Evolutionary conservation across 35 echinoderm and acorn worm species (phyloP).

Genomic region (Chiridota heheva): DNA sequence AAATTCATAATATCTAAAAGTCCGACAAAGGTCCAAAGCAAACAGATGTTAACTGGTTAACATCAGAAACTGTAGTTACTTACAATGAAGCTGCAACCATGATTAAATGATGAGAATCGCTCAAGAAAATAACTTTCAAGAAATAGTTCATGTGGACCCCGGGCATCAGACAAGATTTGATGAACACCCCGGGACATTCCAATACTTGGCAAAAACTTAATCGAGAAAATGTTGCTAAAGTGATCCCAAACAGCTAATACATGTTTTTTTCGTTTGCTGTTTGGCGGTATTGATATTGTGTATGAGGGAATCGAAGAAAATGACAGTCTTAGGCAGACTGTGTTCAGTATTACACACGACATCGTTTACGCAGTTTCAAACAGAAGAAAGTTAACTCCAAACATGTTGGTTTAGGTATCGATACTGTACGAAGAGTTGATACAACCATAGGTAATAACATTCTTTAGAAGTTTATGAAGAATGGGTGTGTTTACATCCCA

Average conservation of each 20-base stretch:
- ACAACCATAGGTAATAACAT: too few relatives aligned
- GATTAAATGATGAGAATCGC: constrained; percentile 3
- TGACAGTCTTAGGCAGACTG: constrained; percentile 30
- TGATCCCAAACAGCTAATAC: too few relatives aligned
- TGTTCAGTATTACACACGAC: constrained; percentile 34
- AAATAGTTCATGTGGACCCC: constrained; percentile 15
- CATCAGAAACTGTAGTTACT: background rate
- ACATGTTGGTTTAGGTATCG: constrained; percentile 47
- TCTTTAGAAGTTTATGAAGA: too few relatives aligned
- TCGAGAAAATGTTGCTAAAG: constrained; percentile 25
- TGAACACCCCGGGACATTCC: background rate
- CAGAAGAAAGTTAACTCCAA: constrained; percentile 30
- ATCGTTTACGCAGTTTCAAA: constrained; percentile 37
- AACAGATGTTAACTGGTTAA: background rate
- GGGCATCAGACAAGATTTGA: background rate
- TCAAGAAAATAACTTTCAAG: background rate
- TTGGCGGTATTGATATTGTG: too few relatives aligned
- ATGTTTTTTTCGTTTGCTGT: too few relatives aligned
- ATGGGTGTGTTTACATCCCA: too few relatives aligned
- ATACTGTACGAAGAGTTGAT: too few relatives aligned
- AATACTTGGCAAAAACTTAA: too few relatives aligned
- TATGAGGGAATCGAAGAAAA: too few relatives aligned
- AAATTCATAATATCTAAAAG: constrained; percentile 22
- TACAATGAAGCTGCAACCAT: background rate
- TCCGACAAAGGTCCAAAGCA: background rate